These are phyloP conservation scores for Columbina picui DNA, from an alignment of 2,113 vertebrate genomes.

Conservation along the genomic window DNA sequence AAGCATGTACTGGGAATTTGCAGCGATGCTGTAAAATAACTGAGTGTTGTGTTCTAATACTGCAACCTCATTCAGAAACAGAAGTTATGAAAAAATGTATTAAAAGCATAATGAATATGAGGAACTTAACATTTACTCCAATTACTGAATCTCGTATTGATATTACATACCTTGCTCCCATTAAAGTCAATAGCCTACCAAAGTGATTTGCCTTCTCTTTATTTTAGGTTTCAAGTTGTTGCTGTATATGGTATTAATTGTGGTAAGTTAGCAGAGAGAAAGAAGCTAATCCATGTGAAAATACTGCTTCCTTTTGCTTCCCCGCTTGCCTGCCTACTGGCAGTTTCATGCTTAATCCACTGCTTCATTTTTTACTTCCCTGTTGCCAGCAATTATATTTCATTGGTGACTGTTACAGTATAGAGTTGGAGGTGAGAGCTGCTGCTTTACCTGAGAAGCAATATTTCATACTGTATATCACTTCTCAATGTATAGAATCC, in stretches of 20 bases:
- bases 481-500: constrained; percentile 61
- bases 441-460: constrained; percentile 45
- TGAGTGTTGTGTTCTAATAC: neutral
- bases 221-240: neutral
- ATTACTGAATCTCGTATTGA: neutral
- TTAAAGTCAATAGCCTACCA: neutral
- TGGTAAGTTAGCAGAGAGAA: neutral
- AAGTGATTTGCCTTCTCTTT: neutral
- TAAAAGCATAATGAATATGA: neutral
- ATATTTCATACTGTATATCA: constrained; percentile 41
- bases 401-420: constrained; percentile 34
- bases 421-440: constrained; percentile 4
- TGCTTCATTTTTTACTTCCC: constrained; percentile 53
- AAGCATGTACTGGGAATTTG: neutral
- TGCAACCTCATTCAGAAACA: neutral
- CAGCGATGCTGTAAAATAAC: neutral
- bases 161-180: neutral
- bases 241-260: neutral
- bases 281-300: neutral
- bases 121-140: neutral
- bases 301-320: neutral
- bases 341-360: constrained; percentile 25
- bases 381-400: constrained; percentile 63
- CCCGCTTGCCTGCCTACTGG: neutral
- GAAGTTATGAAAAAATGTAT: neutral